Evolutionary conservation across 64 coral and sea anemone species (phyloP).

Genomic region (Cladopsammia gracilis): DNA sequence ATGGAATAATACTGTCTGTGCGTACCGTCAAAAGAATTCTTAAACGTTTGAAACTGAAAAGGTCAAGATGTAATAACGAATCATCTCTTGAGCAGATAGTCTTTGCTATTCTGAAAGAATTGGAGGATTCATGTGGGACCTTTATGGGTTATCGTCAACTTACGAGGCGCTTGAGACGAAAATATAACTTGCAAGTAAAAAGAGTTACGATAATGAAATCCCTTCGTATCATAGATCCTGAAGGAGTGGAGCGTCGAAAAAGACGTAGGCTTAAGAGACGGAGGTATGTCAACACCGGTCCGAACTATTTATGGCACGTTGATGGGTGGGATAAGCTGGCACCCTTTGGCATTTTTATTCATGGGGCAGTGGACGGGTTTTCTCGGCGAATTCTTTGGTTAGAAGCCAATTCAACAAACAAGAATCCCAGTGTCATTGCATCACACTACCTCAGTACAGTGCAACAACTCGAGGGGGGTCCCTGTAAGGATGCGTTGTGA

Average conservation of each 20-base stretch:
- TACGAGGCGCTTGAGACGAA: constrained; percentile 46
- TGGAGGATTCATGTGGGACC: constrained; percentile 38
- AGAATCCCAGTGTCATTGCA: constrained; percentile 17
- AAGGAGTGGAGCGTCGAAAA: constrained; percentile 42
- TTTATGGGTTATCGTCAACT: constrained; percentile 64
- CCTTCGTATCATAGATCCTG: constrained; percentile 57
- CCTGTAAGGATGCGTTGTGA: constrained; percentile 34
- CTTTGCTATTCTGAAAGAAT: constrained; percentile 50
- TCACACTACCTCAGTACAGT: not conserved
- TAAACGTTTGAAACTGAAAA: not conserved
- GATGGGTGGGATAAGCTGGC: constrained; percentile 63
- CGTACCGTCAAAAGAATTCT: constrained; percentile 26
- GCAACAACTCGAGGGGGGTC: not conserved
- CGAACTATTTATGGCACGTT: constrained; percentile 64
- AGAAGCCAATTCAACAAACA: constrained; percentile 45
- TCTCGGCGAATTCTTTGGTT: constrained; percentile 53
- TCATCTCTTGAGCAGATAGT: constrained; percentile 42
- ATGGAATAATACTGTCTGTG: not conserved
- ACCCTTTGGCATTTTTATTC: constrained; percentile 58
- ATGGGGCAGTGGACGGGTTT: constrained; percentile 47
- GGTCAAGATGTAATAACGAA: not conserved
- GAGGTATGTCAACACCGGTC: constrained; percentile 44
- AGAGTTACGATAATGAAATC: constrained; percentile 71
- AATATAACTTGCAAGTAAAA: constrained; percentile 39
- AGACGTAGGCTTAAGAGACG: constrained; percentile 47